phyloP scores from a whole-genome alignment of 1,140 invertebrate genomes.

The Bombus superbus region DNA sequence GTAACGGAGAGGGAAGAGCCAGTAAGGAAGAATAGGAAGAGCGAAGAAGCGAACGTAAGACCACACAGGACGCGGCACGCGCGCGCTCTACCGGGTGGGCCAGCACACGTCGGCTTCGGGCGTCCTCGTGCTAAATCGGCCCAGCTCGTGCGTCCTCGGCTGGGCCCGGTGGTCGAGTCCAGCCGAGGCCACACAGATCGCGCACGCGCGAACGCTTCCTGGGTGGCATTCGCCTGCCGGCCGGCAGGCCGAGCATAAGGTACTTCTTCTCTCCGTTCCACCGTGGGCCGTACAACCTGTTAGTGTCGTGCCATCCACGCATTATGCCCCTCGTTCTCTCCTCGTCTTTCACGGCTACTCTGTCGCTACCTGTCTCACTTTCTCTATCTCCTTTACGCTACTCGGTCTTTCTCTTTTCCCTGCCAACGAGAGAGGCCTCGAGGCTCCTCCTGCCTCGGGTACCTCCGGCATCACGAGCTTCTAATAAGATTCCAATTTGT shows the following conservation, averaged over 20 bases:
- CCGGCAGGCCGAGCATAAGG: constrained; percentile 73
- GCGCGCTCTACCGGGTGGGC: constrained; percentile 83
- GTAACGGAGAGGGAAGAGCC: constrained; percentile 32
- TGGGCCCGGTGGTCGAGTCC: constrained; percentile 71
- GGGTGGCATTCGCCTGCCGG: constrained; percentile 82
- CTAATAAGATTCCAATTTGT: constrained; percentile 89
- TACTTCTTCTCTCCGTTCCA: constrained; percentile 66
- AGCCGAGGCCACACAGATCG: constrained; percentile 81
- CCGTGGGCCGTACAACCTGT: constrained; percentile 78
- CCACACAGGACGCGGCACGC: constrained; percentile 83
- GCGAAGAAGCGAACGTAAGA: constrained; percentile 65
- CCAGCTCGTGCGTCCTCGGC: constrained; percentile 71
- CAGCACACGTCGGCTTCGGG: constrained; percentile 77
- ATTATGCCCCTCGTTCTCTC: constrained; percentile 77
- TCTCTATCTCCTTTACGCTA: constrained; percentile 21
- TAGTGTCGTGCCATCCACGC: constrained; percentile 79
- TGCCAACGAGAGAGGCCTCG: constrained; percentile 27
- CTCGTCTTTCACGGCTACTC: constrained; percentile 65
- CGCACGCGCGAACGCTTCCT: constrained; percentile 82
- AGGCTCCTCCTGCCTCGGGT: constrained; percentile 55
- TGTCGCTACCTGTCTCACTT: constrained; percentile 43
- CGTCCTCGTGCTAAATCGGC: constrained; percentile 66
- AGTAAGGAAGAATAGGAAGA: constrained; percentile 49
- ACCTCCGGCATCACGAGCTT: constrained; percentile 75
- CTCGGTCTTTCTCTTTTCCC: constrained; percentile 57